Evolutionary conservation across 2,113 vertebrate species (phyloP).

Genomic region (Chroicocephalus ridibundus): DNA sequence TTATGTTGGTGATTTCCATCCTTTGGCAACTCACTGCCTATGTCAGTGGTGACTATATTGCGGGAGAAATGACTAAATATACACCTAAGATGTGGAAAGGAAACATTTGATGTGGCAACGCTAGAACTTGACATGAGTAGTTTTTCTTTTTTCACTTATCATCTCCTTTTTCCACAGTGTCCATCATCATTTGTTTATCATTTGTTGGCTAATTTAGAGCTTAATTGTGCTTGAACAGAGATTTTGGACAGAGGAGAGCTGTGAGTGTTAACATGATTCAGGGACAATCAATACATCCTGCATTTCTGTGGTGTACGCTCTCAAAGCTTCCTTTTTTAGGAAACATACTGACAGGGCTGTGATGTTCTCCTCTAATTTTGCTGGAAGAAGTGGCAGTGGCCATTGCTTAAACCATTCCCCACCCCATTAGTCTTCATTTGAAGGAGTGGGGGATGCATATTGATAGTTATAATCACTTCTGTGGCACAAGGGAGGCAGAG

Average conservation of each 20-base stretch:
- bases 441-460: not conserved
- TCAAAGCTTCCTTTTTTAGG: not conserved
- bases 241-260: not conserved
- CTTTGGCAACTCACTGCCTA: not conserved
- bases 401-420: not conserved
- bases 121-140: not conserved
- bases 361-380: not conserved
- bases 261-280: not conserved
- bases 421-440: not conserved
- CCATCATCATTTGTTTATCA: conserved; percentile 6
- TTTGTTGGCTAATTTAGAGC: conserved; percentile 5
- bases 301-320: not conserved
- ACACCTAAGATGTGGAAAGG: not conserved
- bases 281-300: not conserved
- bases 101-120: not conserved
- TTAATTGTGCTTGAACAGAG: not conserved
- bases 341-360: not conserved
- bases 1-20: not conserved
- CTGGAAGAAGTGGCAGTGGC: not conserved
- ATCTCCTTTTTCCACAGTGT: not conserved
- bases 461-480: not conserved
- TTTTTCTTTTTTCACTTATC: not conserved
- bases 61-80: not conserved
- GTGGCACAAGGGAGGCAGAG: not conserved
- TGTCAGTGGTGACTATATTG: not conserved